Base-by-base conservation (phyloP, 1,140 invertebrate genomes). In the Pseudomyrmex cubaensis region DNA sequence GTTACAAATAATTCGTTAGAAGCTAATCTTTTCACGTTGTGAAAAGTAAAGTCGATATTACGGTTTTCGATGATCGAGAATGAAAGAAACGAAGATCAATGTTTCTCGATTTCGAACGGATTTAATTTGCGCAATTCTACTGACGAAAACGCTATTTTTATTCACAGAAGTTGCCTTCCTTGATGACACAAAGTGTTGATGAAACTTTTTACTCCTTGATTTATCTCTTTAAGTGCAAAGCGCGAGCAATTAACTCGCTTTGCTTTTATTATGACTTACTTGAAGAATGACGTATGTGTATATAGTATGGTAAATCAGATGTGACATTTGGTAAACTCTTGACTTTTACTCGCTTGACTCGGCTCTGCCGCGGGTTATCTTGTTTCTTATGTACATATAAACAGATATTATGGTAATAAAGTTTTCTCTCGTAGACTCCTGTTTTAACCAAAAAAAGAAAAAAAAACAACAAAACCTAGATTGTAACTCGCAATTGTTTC, bases 321-420 rank as follows among this genome's bases (percentile, higher is more conserved):
- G 87, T 87, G 74, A 90, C 90, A 85, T 90, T 89, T 83, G 66
- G 70, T 69, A 88, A 89, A 90, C 90, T 85, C 63, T 50, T 88
- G 87, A 90, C 88, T 86, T 91, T 91, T 89, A 89, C 84, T 90
- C 86, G 59, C 57, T 91, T 80, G 83, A 91, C 84, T 83, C 83
- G 76, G 70, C 9, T 35, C 35, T 66, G 48, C 35, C 73, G 25
- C 50, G 85, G 83, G 83, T 90, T 91, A 91, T 90, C 87, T 85
- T 67, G 25, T 64, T 85, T 83, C 69, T 89, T 90, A 91, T 91
- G 80, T 91, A 90, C 90, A 91, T 90, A 91, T 92, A 83, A 91
- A 92, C 88, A 92, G 86, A 90, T 90, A 91, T 91, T 90, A 90
- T 72, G 80, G 73, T 90, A 90, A 91, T 88, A 87, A 85, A 66